Percentiles rank a stretch among this genome's conserved stretches.
Evolutionary conservation across 2,888 invertebrate genomes (phyloP).

Genomic region (Hofmannophila pseudospretella): DNA sequence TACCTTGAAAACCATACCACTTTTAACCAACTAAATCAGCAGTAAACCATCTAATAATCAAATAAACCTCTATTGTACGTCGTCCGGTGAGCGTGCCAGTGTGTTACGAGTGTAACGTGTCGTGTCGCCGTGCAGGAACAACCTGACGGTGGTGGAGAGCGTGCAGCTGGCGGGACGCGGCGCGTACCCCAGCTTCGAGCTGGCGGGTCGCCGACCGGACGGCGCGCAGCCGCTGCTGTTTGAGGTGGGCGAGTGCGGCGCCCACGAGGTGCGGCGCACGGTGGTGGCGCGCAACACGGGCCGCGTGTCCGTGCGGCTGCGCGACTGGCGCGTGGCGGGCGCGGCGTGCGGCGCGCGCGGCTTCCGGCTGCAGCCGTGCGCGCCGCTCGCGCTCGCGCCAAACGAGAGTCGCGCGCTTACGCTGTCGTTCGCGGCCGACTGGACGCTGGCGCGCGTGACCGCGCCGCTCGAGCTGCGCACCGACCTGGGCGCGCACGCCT

Average conservation of each 20-base stretch:
- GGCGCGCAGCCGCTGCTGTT: constrained; percentile 86
- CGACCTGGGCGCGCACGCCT: constrained; percentile 31
- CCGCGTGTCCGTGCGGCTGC: constrained; percentile 87
- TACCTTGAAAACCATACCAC: too few relatives aligned
- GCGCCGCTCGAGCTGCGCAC: constrained; percentile 35
- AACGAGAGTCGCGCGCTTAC: constrained; percentile 47
- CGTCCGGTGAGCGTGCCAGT: too few relatives aligned
- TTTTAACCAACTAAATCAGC: too few relatives aligned
- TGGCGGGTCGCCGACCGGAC: constrained; percentile 92
- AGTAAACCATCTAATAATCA: too few relatives aligned
- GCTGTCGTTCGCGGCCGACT: constrained; percentile 49
- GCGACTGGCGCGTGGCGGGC: constrained; percentile 49
- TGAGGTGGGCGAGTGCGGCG: constrained; percentile 87
- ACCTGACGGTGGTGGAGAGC: constrained; percentile 93
- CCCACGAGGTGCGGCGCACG: constrained; percentile 81
- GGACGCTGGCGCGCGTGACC: constrained; percentile 41
- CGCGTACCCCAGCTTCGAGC: constrained; percentile 90
- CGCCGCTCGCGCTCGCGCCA: constrained; percentile 45
- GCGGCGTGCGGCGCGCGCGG: constrained; percentile 51
- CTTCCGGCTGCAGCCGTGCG: constrained; percentile 54
- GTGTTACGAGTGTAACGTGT: too few relatives aligned
- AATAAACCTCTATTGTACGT: too few relatives aligned
- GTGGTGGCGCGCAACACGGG: constrained; percentile 95
- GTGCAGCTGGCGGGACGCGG: constrained; percentile 90
- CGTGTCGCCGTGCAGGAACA: constrained; percentile 82